Base-by-base conservation (phyloP, 1,140 invertebrate species). In the Drosophila nigromelanica region DNA sequence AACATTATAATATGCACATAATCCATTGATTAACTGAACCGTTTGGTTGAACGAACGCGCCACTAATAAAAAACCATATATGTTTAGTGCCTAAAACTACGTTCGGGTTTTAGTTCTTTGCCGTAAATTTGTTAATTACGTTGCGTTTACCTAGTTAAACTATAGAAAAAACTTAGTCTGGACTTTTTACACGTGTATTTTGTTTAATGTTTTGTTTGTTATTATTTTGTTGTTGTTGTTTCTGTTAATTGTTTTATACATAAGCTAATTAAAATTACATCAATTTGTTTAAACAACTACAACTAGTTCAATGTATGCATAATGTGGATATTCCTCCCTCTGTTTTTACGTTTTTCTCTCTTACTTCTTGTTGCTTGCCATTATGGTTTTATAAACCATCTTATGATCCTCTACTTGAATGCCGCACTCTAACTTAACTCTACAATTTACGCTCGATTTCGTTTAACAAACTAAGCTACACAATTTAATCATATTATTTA, bases 391-490 rank as follows among this genome's bases (percentile, higher is more conserved):
- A 70, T 69, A 86, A 86, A 86, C 82, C 81, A 73, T n/a, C 8
- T 67, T 58, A 55, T 69, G 27, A 56, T 79, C 55, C 47, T 37
- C 42, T 47, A 67, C 55, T 83, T 51, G 64, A 63, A 72, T 67
- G 42, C 30, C 43, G 56, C 27, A 61, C 27, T 10, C 51, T 69
- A 50, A 60, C 76, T 83, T 83, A 81, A 8, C 39, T n/a, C 71
- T 87, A 87, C 18, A 64, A 86, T 67, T 82, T 87, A 87, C 62
- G 78, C 67, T 72, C 40, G 59, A 78, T 75, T 80, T 85, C 80
- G 82, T 87, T 86, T 86, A 86, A 86, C 82, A 89, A 86, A 82
- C 82, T 86, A 86, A 86, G 64, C 77, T 85, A 85, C 69, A 69
- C 79, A 83, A 76, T 87, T 86, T 87, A 86, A 87, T 70, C 72